A percentile compares a stretch with the other conserved stretches of the same genome.
Evolutionary conservation across 1,140 invertebrate species (phyloP).

Genomic region (Tetragnatha versicolor): DNA sequence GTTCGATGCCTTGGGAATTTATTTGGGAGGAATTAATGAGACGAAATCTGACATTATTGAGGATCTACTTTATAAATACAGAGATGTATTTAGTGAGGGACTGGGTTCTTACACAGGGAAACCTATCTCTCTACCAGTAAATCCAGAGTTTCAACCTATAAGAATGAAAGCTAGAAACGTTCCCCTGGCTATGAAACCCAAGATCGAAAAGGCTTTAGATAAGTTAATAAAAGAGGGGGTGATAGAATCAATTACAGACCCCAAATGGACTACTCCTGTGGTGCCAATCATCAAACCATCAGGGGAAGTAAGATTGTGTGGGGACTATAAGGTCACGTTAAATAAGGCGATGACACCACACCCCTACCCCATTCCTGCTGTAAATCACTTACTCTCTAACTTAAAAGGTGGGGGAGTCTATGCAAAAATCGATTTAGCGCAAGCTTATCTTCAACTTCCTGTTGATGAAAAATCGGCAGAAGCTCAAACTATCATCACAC

Average conservation of each 20-base stretch:
- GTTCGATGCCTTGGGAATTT: too few species aligned
- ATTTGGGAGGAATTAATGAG: too few species aligned
- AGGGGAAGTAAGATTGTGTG: constrained; percentile 61
- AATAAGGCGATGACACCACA: constrained; percentile 57
- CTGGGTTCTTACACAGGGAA: background rate
- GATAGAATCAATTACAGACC: constrained; percentile 56
- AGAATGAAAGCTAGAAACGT: too few species aligned
- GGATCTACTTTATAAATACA: too few species aligned
- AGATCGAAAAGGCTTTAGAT: background rate
- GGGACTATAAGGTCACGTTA: constrained; percentile 63
- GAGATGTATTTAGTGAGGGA: background rate
- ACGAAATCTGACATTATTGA: too few species aligned
- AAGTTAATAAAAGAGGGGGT: constrained; percentile 42
- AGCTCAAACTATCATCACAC: too few species aligned
- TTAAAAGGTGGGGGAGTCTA: constrained; percentile 41
- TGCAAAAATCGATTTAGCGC: constrained; percentile 56
- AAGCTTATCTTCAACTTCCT: too few species aligned
- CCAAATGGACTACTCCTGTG: constrained; percentile 63
- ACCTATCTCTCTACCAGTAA: background rate
- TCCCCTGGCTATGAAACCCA: too few species aligned
- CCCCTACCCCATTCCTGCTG: constrained; percentile 1
- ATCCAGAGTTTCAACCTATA: background rate
- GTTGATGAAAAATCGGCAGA: too few species aligned
- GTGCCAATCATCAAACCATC: constrained; percentile 63
- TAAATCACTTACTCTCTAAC: background rate